phyloP scores from a whole-genome alignment of 1,140 invertebrate genomes.

The Bombus soroeensis region DNA sequence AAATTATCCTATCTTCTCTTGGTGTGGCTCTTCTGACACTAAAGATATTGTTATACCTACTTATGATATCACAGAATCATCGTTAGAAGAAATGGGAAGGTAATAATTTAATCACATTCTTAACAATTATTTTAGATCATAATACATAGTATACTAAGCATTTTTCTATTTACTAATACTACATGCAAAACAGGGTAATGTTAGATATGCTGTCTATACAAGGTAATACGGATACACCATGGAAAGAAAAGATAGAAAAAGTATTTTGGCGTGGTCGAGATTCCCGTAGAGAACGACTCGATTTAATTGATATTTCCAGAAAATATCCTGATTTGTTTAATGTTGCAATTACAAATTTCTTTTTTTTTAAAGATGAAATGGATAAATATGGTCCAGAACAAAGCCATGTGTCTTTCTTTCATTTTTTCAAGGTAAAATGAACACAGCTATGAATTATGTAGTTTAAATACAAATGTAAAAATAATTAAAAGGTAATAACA shows the following conservation, averaged over 20 bases:
- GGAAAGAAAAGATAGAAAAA: slow-evolving; percentile 89
- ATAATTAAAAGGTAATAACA: slow-evolving; percentile 48
- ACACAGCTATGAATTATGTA: not conserved
- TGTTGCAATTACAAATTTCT: slow-evolving; percentile 97
- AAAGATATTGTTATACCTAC: slow-evolving; percentile 97
- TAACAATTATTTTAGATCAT: not conserved
- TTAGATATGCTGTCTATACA: slow-evolving; percentile 96
- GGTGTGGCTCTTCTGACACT: slow-evolving; percentile 95
- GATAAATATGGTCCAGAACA: slow-evolving; percentile 92
- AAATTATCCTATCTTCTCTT: slow-evolving; percentile 95
- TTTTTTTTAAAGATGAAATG: slow-evolving; percentile 95
- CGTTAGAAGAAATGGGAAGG: slow-evolving; percentile 95
- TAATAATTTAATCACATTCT: slow-evolving; percentile 75
- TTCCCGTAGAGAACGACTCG: slow-evolving; percentile 91
- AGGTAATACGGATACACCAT: slow-evolving; percentile 88
- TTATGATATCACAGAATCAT: slow-evolving; percentile 96
- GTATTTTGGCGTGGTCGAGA: slow-evolving; percentile 97
- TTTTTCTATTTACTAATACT: slow-evolving; percentile 23
- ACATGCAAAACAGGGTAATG: slow-evolving; percentile 86
- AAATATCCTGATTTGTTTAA: slow-evolving; percentile 93
- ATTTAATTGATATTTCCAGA: slow-evolving; percentile 91
- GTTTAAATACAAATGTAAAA: not conserved
- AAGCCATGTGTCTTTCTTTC: slow-evolving; percentile 94
- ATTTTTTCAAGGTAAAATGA: slow-evolving; percentile 94
- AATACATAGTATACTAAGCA: not conserved